Evolutionary conservation across 2,888 invertebrate species (phyloP), one percentile per base, ranked within the genome.

Genomic region (Pseudococcus longispinus): DNA sequence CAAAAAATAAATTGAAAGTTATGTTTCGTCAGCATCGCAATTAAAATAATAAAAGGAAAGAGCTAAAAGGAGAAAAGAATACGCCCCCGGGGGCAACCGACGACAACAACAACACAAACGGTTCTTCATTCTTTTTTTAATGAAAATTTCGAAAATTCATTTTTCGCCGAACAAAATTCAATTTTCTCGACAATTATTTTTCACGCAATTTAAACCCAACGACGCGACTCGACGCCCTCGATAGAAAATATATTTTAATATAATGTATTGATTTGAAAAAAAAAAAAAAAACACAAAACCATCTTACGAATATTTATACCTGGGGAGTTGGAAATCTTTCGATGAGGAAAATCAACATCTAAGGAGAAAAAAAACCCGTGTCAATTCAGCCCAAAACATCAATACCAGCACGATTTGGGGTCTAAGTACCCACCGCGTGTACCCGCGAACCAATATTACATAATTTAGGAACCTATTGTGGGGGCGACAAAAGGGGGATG

Each of bases 161-260:
- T 70, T 70, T 70, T 29, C 70, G 23, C 29, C 29, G 13, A 70
- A 70, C 70, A 70, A 70, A 70, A 70, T 70, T 70, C 70, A 70
- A 70, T 70, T 70, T 70, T 70, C n/a, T 70, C 13, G 70, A 29
- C 29, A 70, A 70, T 70, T 70, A 70, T 70, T 70, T 70, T 70
- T 70, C 70, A 29, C 8, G 15, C 29, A 29, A 70, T 70, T 70
- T 26, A 70, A 70, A 70, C 20, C 60, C 23, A 9, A 60, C 23
- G n/a, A 51, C 11, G 6, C 23, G 60, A 60, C 60, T 1, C 9
- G n/a, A 51, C 51, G n/a, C n/a, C 8, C 13, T 60, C 23, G 23
- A 60, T 23, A 23, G 23, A 60, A 60, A 60, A 51, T 51, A 46
- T 55, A n/a, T 51, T n/a, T n/a, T 51, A 6, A 18, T 51, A 46